Percentiles rank a stretch among this genome's conserved stretches.
These are phyloP conservation scores for Bruchidius siliquastri DNA, from an alignment of 2,888 invertebrate genomes.

Conservation along the genomic window DNA sequence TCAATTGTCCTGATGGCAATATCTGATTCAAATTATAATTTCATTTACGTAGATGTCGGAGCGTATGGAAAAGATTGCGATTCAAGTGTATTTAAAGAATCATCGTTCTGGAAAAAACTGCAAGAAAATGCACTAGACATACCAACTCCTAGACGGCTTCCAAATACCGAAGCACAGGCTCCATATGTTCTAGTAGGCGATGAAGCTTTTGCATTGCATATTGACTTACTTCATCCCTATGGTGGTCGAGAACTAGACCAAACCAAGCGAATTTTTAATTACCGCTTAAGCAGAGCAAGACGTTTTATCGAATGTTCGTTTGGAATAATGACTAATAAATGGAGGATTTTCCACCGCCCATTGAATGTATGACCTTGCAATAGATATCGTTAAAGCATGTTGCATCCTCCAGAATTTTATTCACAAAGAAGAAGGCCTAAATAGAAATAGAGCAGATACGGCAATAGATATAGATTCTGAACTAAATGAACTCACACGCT, in stretches of 20 bases:
- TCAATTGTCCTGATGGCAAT: constrained; percentile 4
- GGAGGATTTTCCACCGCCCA: constrained; percentile 22
- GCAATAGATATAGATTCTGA: no score
- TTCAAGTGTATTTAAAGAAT: constrained; percentile 4
- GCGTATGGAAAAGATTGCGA: constrained; percentile 7
- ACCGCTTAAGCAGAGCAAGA: constrained; percentile 22
- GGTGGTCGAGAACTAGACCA: constrained; percentile 12
- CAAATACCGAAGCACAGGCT: not conserved
- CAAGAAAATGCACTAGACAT: constrained; percentile 1
- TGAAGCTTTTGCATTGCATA: constrained; percentile 3
- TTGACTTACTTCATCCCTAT: constrained; percentile 10
- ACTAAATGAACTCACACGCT: no score
- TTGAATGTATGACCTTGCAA: constrained; percentile 3
- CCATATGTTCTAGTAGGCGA: constrained; percentile 4
- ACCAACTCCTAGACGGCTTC: not conserved
- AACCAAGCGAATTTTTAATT: constrained; percentile 18
- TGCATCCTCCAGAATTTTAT: constrained; percentile 3
- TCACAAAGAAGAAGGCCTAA: not conserved
- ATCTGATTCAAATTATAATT: constrained; percentile 1
- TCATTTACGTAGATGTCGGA: constrained; percentile 5
- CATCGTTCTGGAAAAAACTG: not conserved
- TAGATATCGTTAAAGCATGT: constrained; percentile 6
- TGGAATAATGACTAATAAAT: constrained; percentile 27
- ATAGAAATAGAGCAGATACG: no score
- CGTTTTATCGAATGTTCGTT: constrained; percentile 28